A percentile compares a stretch with the other conserved stretches of the same genome.
phyloP scores from a whole-genome alignment of 2,888 invertebrate species.

The Stegana nigrithorax region DNA sequence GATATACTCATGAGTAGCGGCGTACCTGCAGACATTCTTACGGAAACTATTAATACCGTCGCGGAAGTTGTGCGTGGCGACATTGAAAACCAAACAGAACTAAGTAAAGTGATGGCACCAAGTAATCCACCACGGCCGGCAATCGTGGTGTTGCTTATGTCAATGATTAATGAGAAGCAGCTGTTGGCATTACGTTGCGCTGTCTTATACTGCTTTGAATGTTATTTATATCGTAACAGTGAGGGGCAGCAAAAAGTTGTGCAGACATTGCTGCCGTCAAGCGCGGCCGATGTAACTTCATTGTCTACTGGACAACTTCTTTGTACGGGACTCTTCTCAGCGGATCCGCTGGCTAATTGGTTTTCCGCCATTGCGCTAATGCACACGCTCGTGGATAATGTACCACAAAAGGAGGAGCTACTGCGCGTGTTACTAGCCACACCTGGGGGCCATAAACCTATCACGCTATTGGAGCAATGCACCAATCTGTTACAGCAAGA shows the following conservation, averaged over 20 bases:
- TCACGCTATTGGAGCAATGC: constrained; percentile 91
- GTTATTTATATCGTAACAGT: constrained; percentile 93
- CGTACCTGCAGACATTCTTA: constrained; percentile 94
- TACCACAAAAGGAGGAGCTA: constrained; percentile 88
- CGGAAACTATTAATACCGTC: constrained; percentile 95
- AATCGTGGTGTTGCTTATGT: constrained; percentile 94
- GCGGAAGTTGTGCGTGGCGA: constrained; percentile 92
- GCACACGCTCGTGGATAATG: constrained; percentile 89
- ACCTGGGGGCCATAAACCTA: constrained; percentile 84
- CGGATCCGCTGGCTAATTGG: constrained; percentile 93
- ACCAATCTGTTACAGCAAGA: constrained; percentile 86
- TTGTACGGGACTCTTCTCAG: constrained; percentile 91
- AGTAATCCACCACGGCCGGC: constrained; percentile 94
- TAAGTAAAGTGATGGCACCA: constrained; percentile 91
- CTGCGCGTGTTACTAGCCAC: constrained; percentile 91
- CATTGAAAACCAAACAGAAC: constrained; percentile 89
- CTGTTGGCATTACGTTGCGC: constrained; percentile 90
- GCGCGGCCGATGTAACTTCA: constrained; percentile 78
- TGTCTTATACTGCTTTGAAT: constrained; percentile 97
- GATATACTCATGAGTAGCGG: constrained; percentile 95
- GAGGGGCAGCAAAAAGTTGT: constrained; percentile 88
- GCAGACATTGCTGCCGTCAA: constrained; percentile 90
- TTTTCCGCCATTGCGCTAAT: constrained; percentile 92
- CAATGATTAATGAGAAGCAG: constrained; percentile 99
- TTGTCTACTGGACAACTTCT: constrained; percentile 88